phyloP scores from a whole-genome alignment of 2,888 invertebrate species.

The Plagodis dolabraria region DNA sequence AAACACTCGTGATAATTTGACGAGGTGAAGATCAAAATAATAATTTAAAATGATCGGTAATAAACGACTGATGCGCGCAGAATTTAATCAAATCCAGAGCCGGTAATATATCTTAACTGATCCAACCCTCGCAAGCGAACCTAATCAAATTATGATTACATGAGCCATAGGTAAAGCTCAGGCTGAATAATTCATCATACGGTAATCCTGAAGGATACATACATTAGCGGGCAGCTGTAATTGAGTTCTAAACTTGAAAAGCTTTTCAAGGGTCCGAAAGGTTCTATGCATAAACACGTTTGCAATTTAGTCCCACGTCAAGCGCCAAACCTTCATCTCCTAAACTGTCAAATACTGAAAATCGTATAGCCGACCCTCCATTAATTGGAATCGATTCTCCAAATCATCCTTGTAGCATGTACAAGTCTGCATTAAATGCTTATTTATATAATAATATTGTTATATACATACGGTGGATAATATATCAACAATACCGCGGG shows the following conservation, averaged over 20 bases:
- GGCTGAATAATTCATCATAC: slow-evolving; percentile 27
- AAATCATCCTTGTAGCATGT: slow-evolving; percentile 22
- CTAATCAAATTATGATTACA: slow-evolving; percentile 30
- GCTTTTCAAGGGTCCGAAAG: slow-evolving; percentile 29
- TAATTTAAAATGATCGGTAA: too few relatives aligned
- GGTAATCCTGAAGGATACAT: slow-evolving; percentile 27
- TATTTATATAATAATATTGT: too few relatives aligned
- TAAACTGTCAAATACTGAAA: slow-evolving; percentile 39
- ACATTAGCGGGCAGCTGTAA: slow-evolving; percentile 24
- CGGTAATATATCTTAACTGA: slow-evolving; percentile 22
- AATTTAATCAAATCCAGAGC: slow-evolving; percentile 14
- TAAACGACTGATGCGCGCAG: not conserved
- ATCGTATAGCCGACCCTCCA: slow-evolving; percentile 34
- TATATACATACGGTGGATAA: too few relatives aligned
- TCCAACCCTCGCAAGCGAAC: slow-evolving; percentile 17
- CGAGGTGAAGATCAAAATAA: too few relatives aligned
- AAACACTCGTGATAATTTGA: too few relatives aligned
- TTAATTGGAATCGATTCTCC: slow-evolving; percentile 36
- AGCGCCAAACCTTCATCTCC: slow-evolving; percentile 37
- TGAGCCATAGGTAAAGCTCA: slow-evolving; percentile 24
- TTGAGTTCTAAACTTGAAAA: slow-evolving; percentile 33
- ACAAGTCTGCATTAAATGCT: not conserved
- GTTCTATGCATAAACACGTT: slow-evolving; percentile 34
- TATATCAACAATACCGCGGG: too few relatives aligned
- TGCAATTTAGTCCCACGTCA: slow-evolving; percentile 36